These are phyloP conservation scores for Rhopilema esculentum DNA, from an alignment of 30 jellyfish, hydroid and myxozoan genomes.

Conservation along the genomic window DNA sequence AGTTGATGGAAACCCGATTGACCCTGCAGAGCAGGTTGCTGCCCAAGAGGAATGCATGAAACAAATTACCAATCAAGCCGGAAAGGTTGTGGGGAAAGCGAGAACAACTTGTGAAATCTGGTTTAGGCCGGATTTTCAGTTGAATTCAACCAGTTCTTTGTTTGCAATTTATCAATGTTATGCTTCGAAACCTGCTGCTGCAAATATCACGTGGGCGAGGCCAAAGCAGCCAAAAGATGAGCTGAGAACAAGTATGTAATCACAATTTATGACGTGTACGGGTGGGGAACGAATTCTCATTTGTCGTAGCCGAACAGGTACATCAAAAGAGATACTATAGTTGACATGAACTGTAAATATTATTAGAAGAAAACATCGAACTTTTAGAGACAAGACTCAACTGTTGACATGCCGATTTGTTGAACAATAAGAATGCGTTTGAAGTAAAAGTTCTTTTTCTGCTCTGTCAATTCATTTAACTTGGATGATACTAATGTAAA, in stretches of 20 bases:
- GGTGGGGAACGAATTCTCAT: too few relatives aligned
- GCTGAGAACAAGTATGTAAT: background rate
- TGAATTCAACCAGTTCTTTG: conserved; percentile 3
- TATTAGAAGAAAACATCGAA: too few relatives aligned
- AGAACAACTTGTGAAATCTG: conserved; percentile 14
- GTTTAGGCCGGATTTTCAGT: background rate
- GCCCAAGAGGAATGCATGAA: conserved; percentile 28
- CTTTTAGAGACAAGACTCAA: too few relatives aligned
- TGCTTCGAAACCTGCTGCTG: conserved; percentile 12
- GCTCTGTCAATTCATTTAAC: too few relatives aligned
- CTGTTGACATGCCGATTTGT: too few relatives aligned
- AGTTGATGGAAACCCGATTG: background rate
- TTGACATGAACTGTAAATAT: too few relatives aligned
- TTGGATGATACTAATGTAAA: too few relatives aligned
- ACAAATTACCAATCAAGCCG: conserved; percentile 4
- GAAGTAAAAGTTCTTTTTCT: too few relatives aligned
- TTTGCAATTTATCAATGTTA: conserved; percentile 22
- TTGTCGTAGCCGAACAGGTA: too few relatives aligned
- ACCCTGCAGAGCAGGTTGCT: background rate
- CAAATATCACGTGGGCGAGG: conserved; percentile 2
- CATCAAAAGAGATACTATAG: too few relatives aligned
- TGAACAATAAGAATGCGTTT: too few relatives aligned
- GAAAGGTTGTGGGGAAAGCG: conserved; percentile 1
- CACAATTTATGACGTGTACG: background rate
- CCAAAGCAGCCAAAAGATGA: conserved; percentile 15